These are phyloP conservation scores for Aegithalos caudatus DNA, from an alignment of 2,113 vertebrate genomes.

Conservation along the genomic window DNA sequence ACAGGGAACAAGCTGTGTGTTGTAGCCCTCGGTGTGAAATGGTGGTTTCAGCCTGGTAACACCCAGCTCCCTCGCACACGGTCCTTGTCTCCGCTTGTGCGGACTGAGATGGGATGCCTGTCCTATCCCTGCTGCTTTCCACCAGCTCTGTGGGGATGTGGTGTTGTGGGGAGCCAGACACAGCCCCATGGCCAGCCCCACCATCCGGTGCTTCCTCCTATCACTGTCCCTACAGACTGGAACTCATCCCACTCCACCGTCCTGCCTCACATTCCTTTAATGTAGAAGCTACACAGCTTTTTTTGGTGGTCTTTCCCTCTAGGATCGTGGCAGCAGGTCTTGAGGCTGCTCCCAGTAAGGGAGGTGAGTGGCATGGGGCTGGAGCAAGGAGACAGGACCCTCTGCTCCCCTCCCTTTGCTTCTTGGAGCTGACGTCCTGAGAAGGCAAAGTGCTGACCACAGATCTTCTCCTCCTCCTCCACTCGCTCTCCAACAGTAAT, in stretches of 20 bases:
- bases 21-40: background rate
- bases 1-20: background rate
- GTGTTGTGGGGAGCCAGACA: background rate
- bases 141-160: background rate
- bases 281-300: background rate
- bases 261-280: background rate
- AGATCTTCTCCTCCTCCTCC: constrained; percentile 18
- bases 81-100: background rate
- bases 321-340: background rate
- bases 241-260: rapidly evolving
- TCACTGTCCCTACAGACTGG: background rate
- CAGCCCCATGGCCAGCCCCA: background rate
- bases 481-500: constrained; percentile 49
- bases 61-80: rapidly evolving
- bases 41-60: background rate
- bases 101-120: background rate
- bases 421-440: background rate
- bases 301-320: background rate
- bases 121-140: background rate
- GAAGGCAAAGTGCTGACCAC: constrained; percentile 71
- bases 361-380: background rate
- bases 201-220: rapidly evolving
- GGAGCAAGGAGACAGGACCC: background rate
- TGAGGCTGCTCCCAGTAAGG: background rate
- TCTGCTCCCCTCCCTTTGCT: background rate